A percentile compares a stretch with the other conserved stretches of the same genome.
These are phyloP conservation scores for Drosophila paranaensis DNA, from an alignment of 2,888 invertebrate species.

Conservation along the genomic window DNA sequence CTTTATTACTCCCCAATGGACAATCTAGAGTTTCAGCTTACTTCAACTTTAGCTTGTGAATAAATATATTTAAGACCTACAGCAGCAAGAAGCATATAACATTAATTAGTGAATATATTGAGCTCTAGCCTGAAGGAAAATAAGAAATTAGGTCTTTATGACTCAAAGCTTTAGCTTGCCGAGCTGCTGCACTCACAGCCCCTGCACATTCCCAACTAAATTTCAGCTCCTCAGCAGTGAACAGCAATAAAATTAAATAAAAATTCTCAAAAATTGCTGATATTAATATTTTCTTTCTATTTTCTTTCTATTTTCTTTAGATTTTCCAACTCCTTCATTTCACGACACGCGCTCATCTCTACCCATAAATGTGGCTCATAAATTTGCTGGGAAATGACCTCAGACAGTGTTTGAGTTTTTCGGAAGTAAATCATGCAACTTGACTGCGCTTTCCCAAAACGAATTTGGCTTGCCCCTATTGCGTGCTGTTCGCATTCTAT, in stretches of 20 bases:
- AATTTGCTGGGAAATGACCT: constrained; percentile 51
- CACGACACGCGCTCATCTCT: constrained; percentile 15
- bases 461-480: constrained; percentile 19
- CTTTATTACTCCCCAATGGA: neutral
- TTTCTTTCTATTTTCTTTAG: neutral
- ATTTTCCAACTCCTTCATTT: neutral
- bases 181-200: neutral
- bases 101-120: neutral
- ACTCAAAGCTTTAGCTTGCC: neutral
- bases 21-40: neutral
- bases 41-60: neutral
- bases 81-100: neutral
- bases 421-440: constrained; percentile 74
- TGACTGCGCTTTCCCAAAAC: constrained; percentile 58
- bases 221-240: neutral
- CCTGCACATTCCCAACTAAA: neutral
- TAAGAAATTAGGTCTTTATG: neutral
- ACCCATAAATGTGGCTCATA: constrained; percentile 15
- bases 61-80: neutral
- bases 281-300: neutral
- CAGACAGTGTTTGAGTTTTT: constrained; percentile 38
- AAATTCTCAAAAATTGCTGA: neutral
- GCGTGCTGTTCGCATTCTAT: neutral
- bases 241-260: neutral
- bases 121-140: neutral